Conservation (phyloP, 2,797 vertebrate genomes). For the Dromococcyx pavoninus region DNA sequence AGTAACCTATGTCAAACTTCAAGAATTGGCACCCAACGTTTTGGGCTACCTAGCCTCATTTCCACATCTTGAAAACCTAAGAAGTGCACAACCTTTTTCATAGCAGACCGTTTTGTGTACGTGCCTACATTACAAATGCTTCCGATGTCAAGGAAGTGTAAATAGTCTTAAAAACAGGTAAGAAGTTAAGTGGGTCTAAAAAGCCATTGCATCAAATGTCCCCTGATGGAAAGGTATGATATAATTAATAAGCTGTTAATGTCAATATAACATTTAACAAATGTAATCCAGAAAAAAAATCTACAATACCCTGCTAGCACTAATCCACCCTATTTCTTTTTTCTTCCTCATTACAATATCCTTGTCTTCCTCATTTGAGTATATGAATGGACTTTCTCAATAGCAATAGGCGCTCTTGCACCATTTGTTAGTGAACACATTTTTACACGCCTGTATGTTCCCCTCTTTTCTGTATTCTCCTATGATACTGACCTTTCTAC, state of each 20-base stretch:
- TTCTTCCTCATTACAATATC: background rate
- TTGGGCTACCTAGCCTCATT: background rate
- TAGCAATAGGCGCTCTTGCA: accelerated
- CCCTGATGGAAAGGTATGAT: background rate
- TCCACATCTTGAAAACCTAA: background rate
- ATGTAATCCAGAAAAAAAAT: background rate
- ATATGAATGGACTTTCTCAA: background rate
- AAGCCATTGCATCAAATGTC: background rate
- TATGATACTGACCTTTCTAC: background rate
- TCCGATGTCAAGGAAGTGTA: background rate
- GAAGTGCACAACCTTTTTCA: background rate
- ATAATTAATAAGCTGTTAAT: background rate
- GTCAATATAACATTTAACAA: background rate
- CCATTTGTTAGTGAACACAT: background rate
- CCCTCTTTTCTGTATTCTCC: background rate
- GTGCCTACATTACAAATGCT: background rate
- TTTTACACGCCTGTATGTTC: background rate
- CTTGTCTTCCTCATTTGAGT: background rate
- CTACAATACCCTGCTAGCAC: background rate
- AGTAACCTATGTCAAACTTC: background rate
- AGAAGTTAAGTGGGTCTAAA: background rate
- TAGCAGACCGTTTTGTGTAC: background rate
- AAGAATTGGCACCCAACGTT: background rate
- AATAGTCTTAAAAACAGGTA: background rate
- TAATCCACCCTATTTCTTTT: background rate